These are phyloP conservation scores for Lasioglossum villosulum DNA, from an alignment of 2,888 invertebrate species.

Conservation along the genomic window DNA sequence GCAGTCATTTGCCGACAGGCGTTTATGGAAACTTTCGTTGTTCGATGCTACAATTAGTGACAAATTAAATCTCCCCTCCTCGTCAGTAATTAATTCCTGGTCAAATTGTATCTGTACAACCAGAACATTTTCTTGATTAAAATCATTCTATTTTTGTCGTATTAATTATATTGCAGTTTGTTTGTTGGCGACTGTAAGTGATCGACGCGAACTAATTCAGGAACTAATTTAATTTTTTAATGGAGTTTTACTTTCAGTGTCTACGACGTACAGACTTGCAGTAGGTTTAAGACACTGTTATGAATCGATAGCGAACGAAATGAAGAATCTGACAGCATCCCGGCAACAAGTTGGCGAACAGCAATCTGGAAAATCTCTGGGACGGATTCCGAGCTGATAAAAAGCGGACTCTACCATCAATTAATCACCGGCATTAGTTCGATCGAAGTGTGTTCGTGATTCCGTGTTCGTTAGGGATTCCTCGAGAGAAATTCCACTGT, in stretches of 20 bases:
- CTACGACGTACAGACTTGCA: not conserved
- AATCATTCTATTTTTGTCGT: not conserved
- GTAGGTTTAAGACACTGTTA: not conserved
- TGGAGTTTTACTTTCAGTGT: not conserved
- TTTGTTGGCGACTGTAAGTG: not conserved
- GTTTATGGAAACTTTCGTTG: not conserved
- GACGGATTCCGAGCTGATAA: not conserved
- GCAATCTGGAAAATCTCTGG: not conserved
- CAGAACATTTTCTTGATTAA: not conserved
- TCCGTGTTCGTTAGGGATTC: constrained; percentile 16
- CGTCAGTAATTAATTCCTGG: not conserved
- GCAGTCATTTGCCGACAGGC: not conserved
- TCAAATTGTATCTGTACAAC: not conserved
- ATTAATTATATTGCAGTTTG: not conserved
- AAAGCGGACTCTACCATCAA: not conserved
- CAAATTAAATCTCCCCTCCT: not conserved
- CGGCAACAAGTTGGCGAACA: not conserved
- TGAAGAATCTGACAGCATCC: not conserved
- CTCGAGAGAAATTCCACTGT: constrained; percentile 10
- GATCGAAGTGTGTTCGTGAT: not conserved
- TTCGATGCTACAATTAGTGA: not conserved
- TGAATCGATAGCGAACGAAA: not conserved
- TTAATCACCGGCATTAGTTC: not conserved
- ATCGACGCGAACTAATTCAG: too few species aligned
- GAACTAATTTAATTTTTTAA: too few species aligned